Base-by-base conservation (phyloP, 2,888 invertebrate genomes). In the Athalia circularis region DNA sequence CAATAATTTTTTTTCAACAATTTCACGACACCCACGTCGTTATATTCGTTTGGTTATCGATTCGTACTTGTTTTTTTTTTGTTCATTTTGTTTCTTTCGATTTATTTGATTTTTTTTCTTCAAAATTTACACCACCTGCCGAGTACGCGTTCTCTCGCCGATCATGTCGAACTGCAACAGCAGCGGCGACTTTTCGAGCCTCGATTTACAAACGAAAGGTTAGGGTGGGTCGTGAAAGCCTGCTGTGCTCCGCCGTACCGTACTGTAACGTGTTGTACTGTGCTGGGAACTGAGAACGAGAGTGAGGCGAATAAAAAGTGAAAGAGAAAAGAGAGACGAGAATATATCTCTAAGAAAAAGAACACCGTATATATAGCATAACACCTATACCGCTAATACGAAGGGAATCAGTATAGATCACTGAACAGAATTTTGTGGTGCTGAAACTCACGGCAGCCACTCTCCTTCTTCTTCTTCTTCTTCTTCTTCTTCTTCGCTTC, bases 201-300 rank as follows among this genome's bases (percentile, higher is more conserved):
- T 6, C 15, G 11, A 45, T 8, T 45, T 54, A 6, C 54, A 9
- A 29, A 9, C 59, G 50, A 72, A 59, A 72, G 75, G 75, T 75
- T 75, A 50, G 64, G 75, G 75, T 64, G 64, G 75, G 62, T 75
- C 75, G 50, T 11, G 64, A 13, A n/a, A n/a, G 8, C 13, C 62
- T 15, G 29, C 13, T 4, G 13, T 11, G 13, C 62, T 29, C 29
- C 29, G 29, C 29, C 29, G 29, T 29, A 29, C 29, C 2, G 29
- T 29, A 29, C 29, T 2, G 29, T 29, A 29, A 0, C 29, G 29
- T 29, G 29, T 29, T 29, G 59, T 61, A 59, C 13, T 15, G 59
- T 52, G 13, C 11, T 13, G 47, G 8, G 57, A 15, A 8, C 9
- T 0, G 4, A 52, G 43, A 68, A 54, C 9, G 68, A 68, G 47